Base-by-base conservation (phyloP, 2,797 vertebrate genomes). In the Muraenolepis orangiensis region DNA sequence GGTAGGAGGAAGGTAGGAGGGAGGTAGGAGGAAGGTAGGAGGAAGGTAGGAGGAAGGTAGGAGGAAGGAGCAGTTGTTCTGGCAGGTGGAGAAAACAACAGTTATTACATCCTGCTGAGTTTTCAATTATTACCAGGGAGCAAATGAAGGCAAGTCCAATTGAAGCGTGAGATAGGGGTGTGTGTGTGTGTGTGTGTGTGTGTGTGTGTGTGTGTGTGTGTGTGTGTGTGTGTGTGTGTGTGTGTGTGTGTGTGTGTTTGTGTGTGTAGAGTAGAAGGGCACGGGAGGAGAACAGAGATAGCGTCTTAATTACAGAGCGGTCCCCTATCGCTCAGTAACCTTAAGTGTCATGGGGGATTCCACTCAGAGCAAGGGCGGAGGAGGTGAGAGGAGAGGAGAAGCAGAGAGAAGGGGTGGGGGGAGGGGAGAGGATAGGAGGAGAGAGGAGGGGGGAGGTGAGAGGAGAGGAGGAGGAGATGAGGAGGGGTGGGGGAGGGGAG, bases 321-420 rank as follows among this genome's bases (percentile, higher is more conserved):
- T 82, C 73, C 72, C 71, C 40, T 89, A 90, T 92, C 88, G 79
- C 34, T 76, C 74, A 74, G 74, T 87, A 91, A 90, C 89, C 88
- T 91, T 88, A 86, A 75, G 86, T 91, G 89, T 88, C 86, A 89
- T 86, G 85, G 85, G 87, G 88, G 80, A 84, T 91, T 91, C 86
- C 82, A 77, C 81, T 90, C 86, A 66, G 81, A 70, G 82, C 34
- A 70, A 57, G 70, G 79, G 70, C 61, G 64, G 34, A 70, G 51
- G 69, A 66, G 32, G 11, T 34, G 32, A 69, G 38, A 72, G 68
- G 61, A 69, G 32, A 8, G 32, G 32, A 34, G 32, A n/a, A 8
- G 32, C 3, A 8, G 31, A n/a, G 28, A 67, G 2, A 20, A 11
- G 42, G 13, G 42, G 13, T 3, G 28, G 72, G 72, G 69, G 69